phyloP scores from a whole-genome alignment of 1,140 invertebrate genomes.

The Stratiolaelaps scimitus region DNA sequence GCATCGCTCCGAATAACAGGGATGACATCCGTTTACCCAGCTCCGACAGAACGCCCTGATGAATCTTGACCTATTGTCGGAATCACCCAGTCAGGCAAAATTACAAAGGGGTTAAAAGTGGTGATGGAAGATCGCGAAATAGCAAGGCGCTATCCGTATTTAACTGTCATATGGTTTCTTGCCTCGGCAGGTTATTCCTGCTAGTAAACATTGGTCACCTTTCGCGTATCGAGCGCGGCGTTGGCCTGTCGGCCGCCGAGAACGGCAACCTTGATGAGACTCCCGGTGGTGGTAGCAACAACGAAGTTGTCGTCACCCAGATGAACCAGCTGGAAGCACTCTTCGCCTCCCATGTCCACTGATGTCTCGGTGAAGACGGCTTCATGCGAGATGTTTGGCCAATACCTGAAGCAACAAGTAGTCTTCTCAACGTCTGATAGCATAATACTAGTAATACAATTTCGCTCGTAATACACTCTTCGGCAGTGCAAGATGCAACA shows the following conservation, averaged over 20 bases:
- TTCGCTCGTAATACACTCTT: no score
- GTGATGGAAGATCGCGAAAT: no score
- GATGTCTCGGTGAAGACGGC: not conserved
- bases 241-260: not conserved
- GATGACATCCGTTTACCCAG: conserved; percentile 8
- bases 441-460: no score
- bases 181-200: not conserved
- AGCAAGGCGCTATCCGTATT: no score
- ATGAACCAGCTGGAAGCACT: conserved; percentile 14
- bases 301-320: conserved; percentile 5
- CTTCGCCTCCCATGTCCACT: conserved; percentile 11
- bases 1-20: conserved; percentile 17
- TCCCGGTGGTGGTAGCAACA: conserved; percentile 11
- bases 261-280: conserved; percentile 25
- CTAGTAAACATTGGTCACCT: not conserved
- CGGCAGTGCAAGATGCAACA: no score
- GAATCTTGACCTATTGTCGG: not conserved
- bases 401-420: not conserved
- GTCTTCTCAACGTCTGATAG: no score
- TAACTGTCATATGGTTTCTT: no score
- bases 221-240: conserved; percentile 8
- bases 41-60: conserved; percentile 15
- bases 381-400: conserved; percentile 19
- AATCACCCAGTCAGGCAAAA: no score
- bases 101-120: no score